Conservation (phyloP, 2,797 vertebrate genomes). For the Peromyscus melanophrys region DNA sequence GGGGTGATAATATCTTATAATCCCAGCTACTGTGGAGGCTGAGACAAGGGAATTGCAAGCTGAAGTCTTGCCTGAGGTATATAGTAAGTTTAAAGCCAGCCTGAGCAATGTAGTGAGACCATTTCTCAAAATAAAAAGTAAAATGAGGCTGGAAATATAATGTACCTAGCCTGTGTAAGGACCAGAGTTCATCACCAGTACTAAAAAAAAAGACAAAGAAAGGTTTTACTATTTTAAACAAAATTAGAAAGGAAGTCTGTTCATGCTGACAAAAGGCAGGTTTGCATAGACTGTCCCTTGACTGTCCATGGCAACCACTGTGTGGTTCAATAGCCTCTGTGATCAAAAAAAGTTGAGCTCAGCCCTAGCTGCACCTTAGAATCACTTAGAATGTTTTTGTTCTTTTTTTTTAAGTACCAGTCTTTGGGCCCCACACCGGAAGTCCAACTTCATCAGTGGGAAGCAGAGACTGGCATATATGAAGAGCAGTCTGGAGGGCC, state of each 20-base stretch:
- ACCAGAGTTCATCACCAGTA: neutral
- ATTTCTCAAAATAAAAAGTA: neutral
- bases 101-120: neutral
- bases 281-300: neutral
- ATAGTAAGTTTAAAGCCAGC: neutral
- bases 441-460: neutral
- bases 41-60: neutral
- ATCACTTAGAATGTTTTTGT: neutral
- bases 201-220: neutral
- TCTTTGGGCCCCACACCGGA: neutral
- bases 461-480: neutral
- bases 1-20: neutral
- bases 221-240: neutral
- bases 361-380: neutral
- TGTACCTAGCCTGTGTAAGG: neutral
- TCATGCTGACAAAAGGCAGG: neutral
- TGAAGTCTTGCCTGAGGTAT: neutral
- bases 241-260: slow-evolving; percentile 18
- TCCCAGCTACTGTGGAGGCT: neutral
- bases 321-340: neutral
- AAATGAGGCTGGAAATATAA: neutral
- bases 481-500: neutral
- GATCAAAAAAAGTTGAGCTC: neutral
- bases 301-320: neutral
- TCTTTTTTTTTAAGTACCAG: neutral